These are phyloP conservation scores for Panzeria rudis DNA, from an alignment of 2,888 invertebrate species.

Conservation along the genomic window DNA sequence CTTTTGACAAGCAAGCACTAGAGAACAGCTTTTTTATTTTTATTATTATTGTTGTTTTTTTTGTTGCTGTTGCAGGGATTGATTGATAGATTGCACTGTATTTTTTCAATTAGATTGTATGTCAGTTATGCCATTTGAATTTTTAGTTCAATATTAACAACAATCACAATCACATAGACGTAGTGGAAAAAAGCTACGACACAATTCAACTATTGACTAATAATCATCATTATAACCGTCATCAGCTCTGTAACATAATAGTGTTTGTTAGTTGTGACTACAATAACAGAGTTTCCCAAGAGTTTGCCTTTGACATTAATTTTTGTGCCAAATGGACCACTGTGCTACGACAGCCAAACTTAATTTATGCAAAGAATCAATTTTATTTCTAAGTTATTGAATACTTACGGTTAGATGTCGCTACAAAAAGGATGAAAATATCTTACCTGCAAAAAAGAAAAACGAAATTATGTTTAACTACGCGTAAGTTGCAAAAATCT, in stretches of 20 bases:
- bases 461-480: no score
- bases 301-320: no score
- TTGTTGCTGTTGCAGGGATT: conserved; percentile 52
- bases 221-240: conserved; percentile 34
- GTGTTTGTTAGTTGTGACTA: not conserved
- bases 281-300: conserved; percentile 40
- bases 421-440: no score
- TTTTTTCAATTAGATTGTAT: conserved; percentile 61
- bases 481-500: no score
- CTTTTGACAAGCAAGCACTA: conserved; percentile 22
- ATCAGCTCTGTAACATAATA: conserved; percentile 38
- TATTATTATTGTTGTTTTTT: conserved; percentile 14
- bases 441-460: no score
- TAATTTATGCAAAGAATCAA: no score
- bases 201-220: conserved; percentile 62
- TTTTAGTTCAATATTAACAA: conserved; percentile 74
- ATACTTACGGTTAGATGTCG: no score
- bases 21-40: conserved; percentile 5
- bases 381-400: no score
- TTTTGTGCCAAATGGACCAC: no score
- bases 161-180: conserved; percentile 56
- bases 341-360: no score
- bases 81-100: conserved; percentile 49
- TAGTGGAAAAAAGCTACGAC: not conserved
- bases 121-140: conserved; percentile 73